Conservation (phyloP, 2,797 vertebrate species). For the Todus mexicanus region DNA sequence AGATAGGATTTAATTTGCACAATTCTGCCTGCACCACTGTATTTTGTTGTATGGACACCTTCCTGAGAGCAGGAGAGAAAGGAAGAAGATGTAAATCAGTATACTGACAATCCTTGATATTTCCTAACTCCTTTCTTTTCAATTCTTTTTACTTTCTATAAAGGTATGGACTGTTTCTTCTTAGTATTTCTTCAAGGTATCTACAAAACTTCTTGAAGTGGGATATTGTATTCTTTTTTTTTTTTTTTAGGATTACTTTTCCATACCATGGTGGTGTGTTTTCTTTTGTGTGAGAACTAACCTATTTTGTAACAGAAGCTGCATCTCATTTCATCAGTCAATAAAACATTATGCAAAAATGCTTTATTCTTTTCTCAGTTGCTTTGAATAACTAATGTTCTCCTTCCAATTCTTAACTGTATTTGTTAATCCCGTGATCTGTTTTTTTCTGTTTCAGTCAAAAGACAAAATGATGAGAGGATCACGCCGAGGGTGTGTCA, state of each 20-base stretch:
- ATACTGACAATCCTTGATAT: not conserved
- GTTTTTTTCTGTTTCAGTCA: slow-evolving; percentile 84
- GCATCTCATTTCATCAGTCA: not conserved
- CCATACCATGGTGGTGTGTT: not conserved
- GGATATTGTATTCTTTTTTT: not conserved
- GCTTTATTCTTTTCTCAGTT: not conserved
- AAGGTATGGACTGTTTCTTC: not conserved
- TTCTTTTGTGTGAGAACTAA: not conserved
- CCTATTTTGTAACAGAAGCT: not conserved
- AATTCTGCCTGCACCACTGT: not conserved
- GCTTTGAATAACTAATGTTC: not conserved
- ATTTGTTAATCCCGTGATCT: slow-evolving; percentile 8
- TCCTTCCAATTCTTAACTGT: not conserved
- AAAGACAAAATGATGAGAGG: slow-evolving; percentile 99
- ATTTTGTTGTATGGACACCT: not conserved
- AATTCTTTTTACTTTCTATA: not conserved
- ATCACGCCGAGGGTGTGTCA: slow-evolving; percentile 96
- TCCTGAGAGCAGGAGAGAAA: not conserved
- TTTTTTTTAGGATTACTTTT: not conserved
- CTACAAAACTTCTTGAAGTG: not conserved
- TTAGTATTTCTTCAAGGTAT: not conserved
- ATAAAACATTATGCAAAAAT: not conserved
- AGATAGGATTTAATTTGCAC: not conserved
- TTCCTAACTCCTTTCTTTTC: not conserved
- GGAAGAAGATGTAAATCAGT: not conserved